These are phyloP conservation scores for Microplitis mediator DNA, from an alignment of 1,140 invertebrate genomes.

Conservation along the genomic window DNA sequence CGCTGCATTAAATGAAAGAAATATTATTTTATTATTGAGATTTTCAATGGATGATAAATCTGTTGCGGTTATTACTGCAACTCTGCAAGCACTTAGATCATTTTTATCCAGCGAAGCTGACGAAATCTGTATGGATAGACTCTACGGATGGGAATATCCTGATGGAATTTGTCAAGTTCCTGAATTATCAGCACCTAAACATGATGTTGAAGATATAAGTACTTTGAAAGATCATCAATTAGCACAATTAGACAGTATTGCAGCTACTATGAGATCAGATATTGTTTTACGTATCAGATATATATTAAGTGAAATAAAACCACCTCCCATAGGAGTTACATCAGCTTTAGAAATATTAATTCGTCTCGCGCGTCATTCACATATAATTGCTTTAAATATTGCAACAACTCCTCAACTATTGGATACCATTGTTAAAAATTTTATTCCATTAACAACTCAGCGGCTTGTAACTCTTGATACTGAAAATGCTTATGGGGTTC, in stretches of 20 bases:
- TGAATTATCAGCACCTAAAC: constrained; percentile 66
- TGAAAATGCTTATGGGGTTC: constrained; percentile 46
- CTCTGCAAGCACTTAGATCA: constrained; percentile 74
- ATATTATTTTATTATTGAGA: constrained; percentile 79
- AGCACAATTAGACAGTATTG: constrained; percentile 76
- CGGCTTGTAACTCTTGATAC: constrained; percentile 24
- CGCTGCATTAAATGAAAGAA: constrained; percentile 64
- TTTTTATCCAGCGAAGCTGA: constrained; percentile 78
- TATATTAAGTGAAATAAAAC: constrained; percentile 70
- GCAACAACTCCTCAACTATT: constrained; percentile 66
- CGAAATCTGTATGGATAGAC: constrained; percentile 75
- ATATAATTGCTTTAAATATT: constrained; percentile 66
- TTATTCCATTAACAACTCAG: constrained; percentile 62
- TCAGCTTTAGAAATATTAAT: constrained; percentile 75
- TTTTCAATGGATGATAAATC: constrained; percentile 86
- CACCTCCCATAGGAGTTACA: constrained; percentile 69
- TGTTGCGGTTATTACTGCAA: constrained; percentile 72
- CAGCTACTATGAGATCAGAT: constrained; percentile 77
- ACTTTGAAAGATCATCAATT: constrained; percentile 84
- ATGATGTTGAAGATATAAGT: constrained; percentile 67
- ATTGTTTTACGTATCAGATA: constrained; percentile 76
- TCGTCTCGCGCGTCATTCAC: constrained; percentile 71
- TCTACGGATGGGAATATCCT: constrained; percentile 69
- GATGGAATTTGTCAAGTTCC: constrained; percentile 55
- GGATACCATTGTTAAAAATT: constrained; percentile 64